Base-by-base conservation (phyloP, 1,140 invertebrate species). In the Ephestia elutella region DNA sequence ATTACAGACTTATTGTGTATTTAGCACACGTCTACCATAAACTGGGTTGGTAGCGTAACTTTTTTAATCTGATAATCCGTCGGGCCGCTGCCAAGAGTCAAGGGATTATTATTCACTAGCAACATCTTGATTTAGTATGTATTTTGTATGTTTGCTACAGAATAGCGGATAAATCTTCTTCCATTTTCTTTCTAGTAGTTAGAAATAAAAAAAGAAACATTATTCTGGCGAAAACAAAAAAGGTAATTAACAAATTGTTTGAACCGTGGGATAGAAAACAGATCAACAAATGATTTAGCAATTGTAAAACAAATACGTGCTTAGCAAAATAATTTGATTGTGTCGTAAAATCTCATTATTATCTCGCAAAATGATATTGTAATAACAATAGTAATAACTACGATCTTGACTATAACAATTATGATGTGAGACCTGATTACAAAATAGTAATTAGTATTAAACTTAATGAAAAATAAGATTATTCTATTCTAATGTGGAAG, bases 1-100 rank as follows among this genome's bases (percentile, higher is more conserved):
- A 44, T 44, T 13, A 9, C 1, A 4, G 32, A 44, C 38, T 44
- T 44, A 13, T 15, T 44, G 1, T 10, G 38, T 44, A 44, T 44
- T 44, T 44, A 17, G 38, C 38, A 44, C 38, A 44, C 38, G 38
- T 44, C 15, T 44, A n/a, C n/a, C 38, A 15, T n/a, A 15, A 44
- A 44, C 38, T 44, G 15, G 38, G 38, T 35, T 35, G 32, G 38
- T 44, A 44, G 38, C 38, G 15, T 15, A 44, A 44, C 38, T 49
- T 54, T 61, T 61, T 51, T 38, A 61, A 61, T 61, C 59, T 56
- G 59, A 61, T 61, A 56, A 56, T 21, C 17, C 38, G 1, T 15
- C 17, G 38, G n/a, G 13, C 38, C 17, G 59, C n/a, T 60, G 59
- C 54, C 54, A 60, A 56, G 48, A 56, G 25, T 18, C 49, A 60